Evolutionary conservation across 2,888 invertebrate genomes (phyloP).

Genomic region (Macroteleia sp.): DNA sequence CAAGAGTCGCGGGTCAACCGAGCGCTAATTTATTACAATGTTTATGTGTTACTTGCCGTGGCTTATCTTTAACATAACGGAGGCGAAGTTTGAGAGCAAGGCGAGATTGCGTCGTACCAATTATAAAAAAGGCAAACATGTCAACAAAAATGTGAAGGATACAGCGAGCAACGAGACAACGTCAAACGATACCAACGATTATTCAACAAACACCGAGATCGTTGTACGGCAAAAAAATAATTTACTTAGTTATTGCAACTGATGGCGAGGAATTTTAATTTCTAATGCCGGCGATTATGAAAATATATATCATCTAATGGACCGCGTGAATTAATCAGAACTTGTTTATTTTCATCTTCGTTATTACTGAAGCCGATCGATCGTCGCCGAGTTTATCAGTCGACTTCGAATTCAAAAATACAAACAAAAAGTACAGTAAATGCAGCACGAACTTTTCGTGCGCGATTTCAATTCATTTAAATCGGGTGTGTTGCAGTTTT

Average conservation of each 20-base stretch:
- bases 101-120: conserved; percentile 59
- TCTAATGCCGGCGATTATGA: conserved; percentile 14
- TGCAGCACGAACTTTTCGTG: conserved; percentile 17
- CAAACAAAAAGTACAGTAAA: conserved; percentile 27
- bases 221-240: background rate
- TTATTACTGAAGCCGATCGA: conserved; percentile 32
- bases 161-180: conserved; percentile 22
- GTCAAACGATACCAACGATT: conserved; percentile 4
- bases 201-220: conserved; percentile 1
- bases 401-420: conserved; percentile 22
- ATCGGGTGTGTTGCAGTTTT: conserved; percentile 17
- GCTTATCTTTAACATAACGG: conserved; percentile 70
- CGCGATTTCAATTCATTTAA: conserved; percentile 31
- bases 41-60: conserved; percentile 81
- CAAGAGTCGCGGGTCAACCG: conserved; percentile 81
- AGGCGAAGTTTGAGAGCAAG: conserved; percentile 65
- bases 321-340: conserved; percentile 20
- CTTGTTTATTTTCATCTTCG: conserved; percentile 23
- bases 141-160: conserved; percentile 57
- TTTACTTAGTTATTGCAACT: background rate
- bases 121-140: conserved; percentile 54
- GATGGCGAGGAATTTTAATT: conserved; percentile 12
- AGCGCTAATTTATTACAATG: conserved; percentile 84
- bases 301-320: conserved; percentile 25
- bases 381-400: conserved; percentile 16